Evolutionary conservation across 2,113 vertebrate species (phyloP).

Genomic region (Polyodon spathula): DNA sequence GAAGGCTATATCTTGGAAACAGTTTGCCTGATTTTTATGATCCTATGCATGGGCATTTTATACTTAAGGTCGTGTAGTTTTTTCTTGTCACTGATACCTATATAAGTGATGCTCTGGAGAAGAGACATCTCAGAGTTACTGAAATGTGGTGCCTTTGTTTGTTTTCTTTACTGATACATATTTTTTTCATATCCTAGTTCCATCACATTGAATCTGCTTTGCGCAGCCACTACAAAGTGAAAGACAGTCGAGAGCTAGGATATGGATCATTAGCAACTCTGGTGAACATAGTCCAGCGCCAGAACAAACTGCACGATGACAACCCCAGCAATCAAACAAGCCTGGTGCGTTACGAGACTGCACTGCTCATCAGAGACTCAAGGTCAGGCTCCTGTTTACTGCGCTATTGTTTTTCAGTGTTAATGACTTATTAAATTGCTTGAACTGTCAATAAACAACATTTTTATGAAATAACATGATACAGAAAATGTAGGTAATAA

Average conservation of each 20-base stretch:
- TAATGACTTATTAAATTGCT: no score
- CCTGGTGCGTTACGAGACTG: constrained; percentile 48
- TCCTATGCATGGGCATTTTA: no score
- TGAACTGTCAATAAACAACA: no score
- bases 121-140: no score
- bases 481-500: no score
- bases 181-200: constrained; percentile 32
- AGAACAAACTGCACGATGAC: constrained; percentile 31
- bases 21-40: no score
- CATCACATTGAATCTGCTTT: constrained; percentile 47
- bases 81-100: no score
- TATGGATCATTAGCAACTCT: constrained; percentile 43
- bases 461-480: no score
- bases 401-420: no score
- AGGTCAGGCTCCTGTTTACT: constrained; percentile 23
- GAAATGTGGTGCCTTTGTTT: not conserved
- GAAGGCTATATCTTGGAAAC: no score
- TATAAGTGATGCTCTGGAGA: no score
- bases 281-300: constrained; percentile 38
- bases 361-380: constrained; percentile 42
- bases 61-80: no score
- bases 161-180: not conserved
- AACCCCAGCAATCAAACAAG: constrained; percentile 21
- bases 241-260: constrained; percentile 54
- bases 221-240: constrained; percentile 48